Percentiles rank a stretch among this genome's conserved stretches.
Conservation (phyloP, 2,797 vertebrate species). For the Oryzias sinensis region DNA sequence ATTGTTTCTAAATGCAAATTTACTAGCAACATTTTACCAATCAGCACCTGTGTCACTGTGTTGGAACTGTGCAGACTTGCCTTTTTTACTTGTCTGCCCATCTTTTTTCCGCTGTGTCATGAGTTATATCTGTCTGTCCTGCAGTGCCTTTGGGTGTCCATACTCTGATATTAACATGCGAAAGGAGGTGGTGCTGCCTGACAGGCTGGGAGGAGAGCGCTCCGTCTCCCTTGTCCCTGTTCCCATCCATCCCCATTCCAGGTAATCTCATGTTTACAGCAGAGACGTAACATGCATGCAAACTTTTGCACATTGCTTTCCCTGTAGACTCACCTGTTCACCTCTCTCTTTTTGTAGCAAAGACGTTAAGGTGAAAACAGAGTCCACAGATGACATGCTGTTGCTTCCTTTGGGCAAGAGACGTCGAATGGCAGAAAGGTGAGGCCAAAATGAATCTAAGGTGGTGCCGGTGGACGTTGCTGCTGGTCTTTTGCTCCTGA, state of each 20-base stretch:
- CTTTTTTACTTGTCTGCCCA: neutral
- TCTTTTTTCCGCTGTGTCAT: too few species aligned
- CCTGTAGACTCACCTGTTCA: too few species aligned
- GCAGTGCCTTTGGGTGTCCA: slow-evolving; percentile 82
- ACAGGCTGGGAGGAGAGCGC: slow-evolving; percentile 75
- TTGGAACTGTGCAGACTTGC: too few species aligned
- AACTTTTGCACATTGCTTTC: too few species aligned
- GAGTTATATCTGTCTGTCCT: neutral
- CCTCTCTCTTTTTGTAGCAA: slow-evolving; percentile 10
- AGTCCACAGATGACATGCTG: slow-evolving; percentile 19
- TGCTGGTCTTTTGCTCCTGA: too few species aligned
- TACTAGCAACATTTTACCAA: too few species aligned
- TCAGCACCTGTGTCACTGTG: too few species aligned
- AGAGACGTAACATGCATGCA: too few species aligned
- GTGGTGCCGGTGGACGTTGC: too few species aligned
- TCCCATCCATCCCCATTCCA: slow-evolving; percentile 32
- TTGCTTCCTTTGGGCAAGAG: slow-evolving; percentile 66
- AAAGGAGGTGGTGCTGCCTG: slow-evolving; percentile 75
- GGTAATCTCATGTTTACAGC: slow-evolving; percentile 22
- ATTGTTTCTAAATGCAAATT: too few species aligned
- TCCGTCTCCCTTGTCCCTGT: slow-evolving; percentile 73
- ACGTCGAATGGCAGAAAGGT: slow-evolving; percentile 48
- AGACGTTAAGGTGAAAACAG: slow-evolving; percentile 31
- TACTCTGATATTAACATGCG: slow-evolving; percentile 82
- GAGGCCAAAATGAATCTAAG: neutral